A percentile compares a stretch with the other conserved stretches of the same genome.
These are phyloP conservation scores for Ateles fusciceps DNA, from an alignment of 2,797 vertebrate genomes.

Conservation along the genomic window DNA sequence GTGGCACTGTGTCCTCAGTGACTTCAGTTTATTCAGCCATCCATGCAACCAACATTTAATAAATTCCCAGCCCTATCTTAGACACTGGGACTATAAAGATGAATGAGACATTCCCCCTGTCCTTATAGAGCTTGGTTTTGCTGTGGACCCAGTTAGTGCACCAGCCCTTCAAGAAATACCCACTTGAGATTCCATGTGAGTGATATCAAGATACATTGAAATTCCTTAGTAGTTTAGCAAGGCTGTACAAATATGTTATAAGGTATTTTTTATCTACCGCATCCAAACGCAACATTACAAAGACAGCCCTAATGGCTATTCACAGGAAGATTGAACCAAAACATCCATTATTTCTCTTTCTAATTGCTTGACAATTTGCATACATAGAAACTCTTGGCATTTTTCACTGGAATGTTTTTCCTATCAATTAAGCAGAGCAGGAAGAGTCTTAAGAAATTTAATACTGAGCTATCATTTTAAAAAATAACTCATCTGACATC, in stretches of 20 bases:
- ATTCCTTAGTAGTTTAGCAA: not conserved
- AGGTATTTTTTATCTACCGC: not conserved
- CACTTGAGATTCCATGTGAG: too few relatives aligned
- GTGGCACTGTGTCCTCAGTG: not conserved
- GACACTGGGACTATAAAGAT: not conserved
- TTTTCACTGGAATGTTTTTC: constrained; percentile 38
- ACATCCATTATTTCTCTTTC: not conserved
- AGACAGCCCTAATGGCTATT: not conserved
- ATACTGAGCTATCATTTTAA: not conserved
- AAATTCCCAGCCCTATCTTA: not conserved
- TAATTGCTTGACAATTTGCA: constrained; percentile 3
- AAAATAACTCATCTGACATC: not conserved
- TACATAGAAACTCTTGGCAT: not conserved
- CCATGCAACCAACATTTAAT: not conserved
- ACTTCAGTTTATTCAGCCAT: not conserved
- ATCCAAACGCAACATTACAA: not conserved
- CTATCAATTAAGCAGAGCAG: not conserved
- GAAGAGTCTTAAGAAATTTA: not conserved
- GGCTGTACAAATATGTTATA: not conserved
- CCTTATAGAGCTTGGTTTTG: not conserved
- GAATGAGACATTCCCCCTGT: not conserved
- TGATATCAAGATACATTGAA: not conserved
- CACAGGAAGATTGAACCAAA: not conserved
- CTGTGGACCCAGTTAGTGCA: not conserved
- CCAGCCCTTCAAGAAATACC: not conserved